These are phyloP conservation scores for Passer domesticus DNA, from an alignment of 2,113 vertebrate genomes.

Conservation along the genomic window DNA sequence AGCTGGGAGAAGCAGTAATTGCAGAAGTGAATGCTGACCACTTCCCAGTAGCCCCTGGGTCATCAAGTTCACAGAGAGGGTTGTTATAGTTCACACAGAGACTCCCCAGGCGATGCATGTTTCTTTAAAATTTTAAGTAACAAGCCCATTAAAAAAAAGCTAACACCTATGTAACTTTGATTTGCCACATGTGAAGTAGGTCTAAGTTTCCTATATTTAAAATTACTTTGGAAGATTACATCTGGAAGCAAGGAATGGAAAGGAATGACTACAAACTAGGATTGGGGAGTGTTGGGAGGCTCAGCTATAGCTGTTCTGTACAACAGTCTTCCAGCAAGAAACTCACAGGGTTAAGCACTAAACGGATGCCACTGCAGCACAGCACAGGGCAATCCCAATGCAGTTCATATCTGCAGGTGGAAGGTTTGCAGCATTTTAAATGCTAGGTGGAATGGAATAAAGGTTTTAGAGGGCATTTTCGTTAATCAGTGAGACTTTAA, in stretches of 20 bases:
- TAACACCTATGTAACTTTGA: not conserved
- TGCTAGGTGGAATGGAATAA: not conserved
- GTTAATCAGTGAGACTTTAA: not conserved
- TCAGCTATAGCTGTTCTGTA: not conserved
- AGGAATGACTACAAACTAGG: not conserved
- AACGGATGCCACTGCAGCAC: rapidly evolving
- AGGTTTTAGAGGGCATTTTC: not conserved
- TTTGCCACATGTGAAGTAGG: not conserved
- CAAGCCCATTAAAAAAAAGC: not conserved
- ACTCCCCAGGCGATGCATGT: rapidly evolving
- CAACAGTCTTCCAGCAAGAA: not conserved
- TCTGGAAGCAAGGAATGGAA: not conserved
- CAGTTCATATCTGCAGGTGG: not conserved
- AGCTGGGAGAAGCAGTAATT: not conserved
- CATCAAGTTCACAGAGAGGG: rapidly evolving
- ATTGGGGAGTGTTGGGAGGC: not conserved
- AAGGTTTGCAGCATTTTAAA: not conserved
- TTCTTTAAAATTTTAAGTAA: not conserved
- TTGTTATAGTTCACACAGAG: not conserved
- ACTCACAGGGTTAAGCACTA: not conserved
- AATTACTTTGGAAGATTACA: not conserved
- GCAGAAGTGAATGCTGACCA: not conserved
- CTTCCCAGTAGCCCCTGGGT: not conserved
- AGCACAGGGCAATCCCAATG: not conserved
- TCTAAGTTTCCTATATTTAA: not conserved